Evolutionary conservation across 2,797 vertebrate species (phyloP).

Genomic region (Ptychadena robeensis): DNA sequence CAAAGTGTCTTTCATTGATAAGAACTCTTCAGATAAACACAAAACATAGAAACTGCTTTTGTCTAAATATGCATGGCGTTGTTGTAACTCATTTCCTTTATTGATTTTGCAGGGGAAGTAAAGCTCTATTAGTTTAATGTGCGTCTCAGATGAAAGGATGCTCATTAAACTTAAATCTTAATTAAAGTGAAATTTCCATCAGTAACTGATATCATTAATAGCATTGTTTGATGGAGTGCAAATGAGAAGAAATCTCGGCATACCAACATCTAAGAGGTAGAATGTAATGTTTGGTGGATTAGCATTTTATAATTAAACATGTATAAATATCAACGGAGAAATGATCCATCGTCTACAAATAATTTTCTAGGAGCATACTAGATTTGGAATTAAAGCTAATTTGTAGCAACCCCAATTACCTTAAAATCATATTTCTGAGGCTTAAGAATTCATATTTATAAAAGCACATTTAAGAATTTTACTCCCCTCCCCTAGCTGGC

Average conservation of each 20-base stretch:
- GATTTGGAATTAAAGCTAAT: neutral
- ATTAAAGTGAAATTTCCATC: constrained; percentile 23
- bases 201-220: constrained; percentile 10
- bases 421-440: no score
- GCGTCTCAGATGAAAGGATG: constrained; percentile 21
- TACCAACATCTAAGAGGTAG: neutral
- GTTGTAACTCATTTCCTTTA: constrained; percentile 31
- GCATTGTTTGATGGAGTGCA: neutral
- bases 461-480: no score
- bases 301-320: neutral
- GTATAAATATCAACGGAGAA: no score
- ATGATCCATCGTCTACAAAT: neutral
- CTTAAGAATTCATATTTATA: no score
- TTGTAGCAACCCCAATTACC: no score
- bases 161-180: constrained; percentile 34
- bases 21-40: constrained; percentile 24
- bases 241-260: neutral
- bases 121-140: constrained; percentile 4
- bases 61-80: constrained; percentile 22
- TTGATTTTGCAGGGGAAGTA: constrained; percentile 12
- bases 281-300: neutral
- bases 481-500: no score
- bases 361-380: neutral
- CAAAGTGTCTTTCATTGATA: constrained; percentile 51
- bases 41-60: constrained; percentile 13